phyloP scores from a whole-genome alignment of 2,113 vertebrate species.

The Corythornis madagascariensis region DNA sequence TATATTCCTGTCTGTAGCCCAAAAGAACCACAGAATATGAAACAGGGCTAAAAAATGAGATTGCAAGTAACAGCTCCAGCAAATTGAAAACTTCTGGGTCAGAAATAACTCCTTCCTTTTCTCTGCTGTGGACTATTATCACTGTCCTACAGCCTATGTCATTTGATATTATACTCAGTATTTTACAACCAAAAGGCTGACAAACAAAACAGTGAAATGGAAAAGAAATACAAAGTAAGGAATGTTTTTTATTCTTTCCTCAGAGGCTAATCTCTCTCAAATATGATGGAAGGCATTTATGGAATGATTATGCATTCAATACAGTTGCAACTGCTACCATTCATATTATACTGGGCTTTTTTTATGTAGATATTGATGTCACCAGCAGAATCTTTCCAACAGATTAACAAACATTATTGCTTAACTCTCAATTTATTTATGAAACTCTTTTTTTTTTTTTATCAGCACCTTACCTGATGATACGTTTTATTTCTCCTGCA shows the following conservation, averaged over 20 bases:
- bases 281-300: neutral
- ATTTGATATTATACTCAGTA: neutral
- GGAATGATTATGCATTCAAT: neutral
- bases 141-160: neutral
- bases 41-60: neutral
- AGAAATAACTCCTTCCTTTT: neutral
- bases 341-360: neutral
- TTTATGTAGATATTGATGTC: neutral
- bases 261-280: neutral
- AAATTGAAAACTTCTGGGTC: neutral
- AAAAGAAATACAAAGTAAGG: neutral
- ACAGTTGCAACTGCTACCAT: neutral
- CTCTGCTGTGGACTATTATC: neutral
- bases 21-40: neutral
- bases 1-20: neutral
- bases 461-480: neutral
- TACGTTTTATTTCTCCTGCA: neutral
- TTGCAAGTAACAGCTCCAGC: neutral
- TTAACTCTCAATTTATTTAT: neutral
- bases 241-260: neutral
- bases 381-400: neutral
- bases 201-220: neutral
- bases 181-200: neutral
- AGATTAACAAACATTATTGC: neutral
- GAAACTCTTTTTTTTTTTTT: constrained; percentile 7